Evolutionary conservation across 2,888 invertebrate species (phyloP), one percentile per base, ranked within the genome.

Genomic region (Ptilodon capucinus): DNA sequence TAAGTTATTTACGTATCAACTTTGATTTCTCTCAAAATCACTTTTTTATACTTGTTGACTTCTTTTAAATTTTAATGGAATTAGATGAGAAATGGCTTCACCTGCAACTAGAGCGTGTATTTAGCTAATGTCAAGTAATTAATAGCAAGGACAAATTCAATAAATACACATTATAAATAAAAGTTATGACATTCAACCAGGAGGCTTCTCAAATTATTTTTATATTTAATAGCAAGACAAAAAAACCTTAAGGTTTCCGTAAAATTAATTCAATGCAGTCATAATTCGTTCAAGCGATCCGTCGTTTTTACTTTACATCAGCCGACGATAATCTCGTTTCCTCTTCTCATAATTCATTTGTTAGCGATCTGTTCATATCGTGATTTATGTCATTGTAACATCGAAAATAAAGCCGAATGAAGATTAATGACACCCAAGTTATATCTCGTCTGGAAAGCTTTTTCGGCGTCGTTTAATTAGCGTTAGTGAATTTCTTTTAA

Each of bases 401-500:
- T 40, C 8, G 40, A 40, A 40, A 40, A 19, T 40, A 40, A 40
- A 40, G 13, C 25, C 21, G 40, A 40, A 40, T 40, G 40, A 40
- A 40, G 25, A 40, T 40, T 40, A 40, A 40, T 40, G 40, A 25
- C 6, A 4, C 39, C 13, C 23, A 40, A 19, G 8, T 40, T 40
- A 25, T 40, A 40, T 40, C 40, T 38, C 9, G 40, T 16, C 16
- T 40, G 21, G 17, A 35, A 40, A 40, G 14, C 25, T 40, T 40
- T 25, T 40, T 39, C 39, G 19, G 25, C 40, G 11, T 19, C 40
- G 16, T 23, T 25, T 23, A 40, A 40, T 40, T 40, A 40, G 16
- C 16, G 23, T 16, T 13, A 16, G 23, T 25, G 40, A 40, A 25
- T 40, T 25, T 40, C 7, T 25, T 25, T 25, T 14, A 40, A 25